Percentiles rank a stretch among this genome's conserved stretches.
These are phyloP conservation scores for Psilopogon haemacephalus DNA, from an alignment of 2,113 vertebrate genomes.

Conservation along the genomic window DNA sequence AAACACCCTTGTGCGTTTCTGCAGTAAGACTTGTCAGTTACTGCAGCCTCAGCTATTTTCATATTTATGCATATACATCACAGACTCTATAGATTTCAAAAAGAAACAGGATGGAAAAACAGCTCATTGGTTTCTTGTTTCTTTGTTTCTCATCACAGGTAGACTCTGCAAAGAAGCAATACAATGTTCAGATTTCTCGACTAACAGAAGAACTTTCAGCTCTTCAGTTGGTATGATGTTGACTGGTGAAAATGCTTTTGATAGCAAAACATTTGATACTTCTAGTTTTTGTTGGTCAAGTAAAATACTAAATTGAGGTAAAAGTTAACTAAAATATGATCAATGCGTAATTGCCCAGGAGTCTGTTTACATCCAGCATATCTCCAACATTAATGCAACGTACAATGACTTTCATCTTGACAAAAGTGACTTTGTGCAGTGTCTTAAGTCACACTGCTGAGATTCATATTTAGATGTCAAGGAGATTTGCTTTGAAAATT, in stretches of 20 bases:
- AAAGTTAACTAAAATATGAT: neutral
- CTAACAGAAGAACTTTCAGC: constrained; percentile 87
- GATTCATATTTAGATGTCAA: neutral
- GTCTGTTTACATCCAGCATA: neutral
- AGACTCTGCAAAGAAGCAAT: constrained; percentile 83
- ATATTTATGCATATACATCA: neutral
- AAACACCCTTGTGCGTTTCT: neutral
- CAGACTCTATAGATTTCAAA: too few species aligned
- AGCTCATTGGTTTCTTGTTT: neutral
- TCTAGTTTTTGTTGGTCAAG: neutral
- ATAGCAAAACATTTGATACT: neutral
- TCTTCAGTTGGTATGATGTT: constrained; percentile 84
- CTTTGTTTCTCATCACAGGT: constrained; percentile 75
- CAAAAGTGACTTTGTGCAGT: neutral
- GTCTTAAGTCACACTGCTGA: neutral
- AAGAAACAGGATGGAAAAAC: neutral
- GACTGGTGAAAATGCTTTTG: neutral
- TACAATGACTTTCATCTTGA: neutral
- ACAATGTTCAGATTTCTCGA: constrained; percentile 82
- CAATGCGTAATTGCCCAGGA: neutral
- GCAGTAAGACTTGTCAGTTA: neutral
- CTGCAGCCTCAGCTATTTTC: neutral
- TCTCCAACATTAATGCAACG: neutral
- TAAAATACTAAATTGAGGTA: neutral
- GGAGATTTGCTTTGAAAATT: neutral